Conservation (phyloP, 2,797 vertebrate genomes). For the Cetoscarus ocellatus region DNA sequence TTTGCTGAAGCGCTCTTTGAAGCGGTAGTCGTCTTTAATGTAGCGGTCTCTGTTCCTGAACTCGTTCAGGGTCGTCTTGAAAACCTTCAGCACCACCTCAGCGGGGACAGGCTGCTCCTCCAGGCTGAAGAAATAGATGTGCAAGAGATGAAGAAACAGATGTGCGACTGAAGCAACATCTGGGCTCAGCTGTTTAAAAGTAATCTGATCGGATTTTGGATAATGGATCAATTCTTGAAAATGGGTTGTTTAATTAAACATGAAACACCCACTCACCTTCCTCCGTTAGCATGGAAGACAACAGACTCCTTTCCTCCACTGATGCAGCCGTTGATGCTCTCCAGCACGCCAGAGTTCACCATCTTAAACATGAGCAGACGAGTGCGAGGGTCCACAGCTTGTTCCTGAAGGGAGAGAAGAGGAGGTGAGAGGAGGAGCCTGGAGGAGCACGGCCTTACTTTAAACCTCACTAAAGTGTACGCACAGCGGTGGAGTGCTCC, state of each 20-base stretch:
- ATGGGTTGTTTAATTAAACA: too few species aligned
- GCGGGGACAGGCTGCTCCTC: slow-evolving; percentile 88
- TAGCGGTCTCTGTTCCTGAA: slow-evolving; percentile 98
- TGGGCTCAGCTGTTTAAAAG: not conserved
- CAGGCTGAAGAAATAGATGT: slow-evolving; percentile 61
- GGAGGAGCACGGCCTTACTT: too few species aligned
- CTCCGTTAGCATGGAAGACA: slow-evolving; percentile 95
- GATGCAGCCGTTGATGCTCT: slow-evolving; percentile 96
- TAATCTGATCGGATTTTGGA: too few species aligned
- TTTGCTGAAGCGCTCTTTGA: slow-evolving; percentile 98
- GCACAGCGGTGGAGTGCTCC: slow-evolving; percentile 96
- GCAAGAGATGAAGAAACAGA: not conserved
- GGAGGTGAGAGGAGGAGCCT: too few species aligned
- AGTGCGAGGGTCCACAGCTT: slow-evolving; percentile 96
- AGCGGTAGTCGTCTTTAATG: slow-evolving; percentile 98
- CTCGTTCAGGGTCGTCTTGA: slow-evolving; percentile 98
- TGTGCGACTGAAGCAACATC: not conserved
- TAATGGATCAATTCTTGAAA: too few species aligned
- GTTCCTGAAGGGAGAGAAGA: slow-evolving; percentile 85
- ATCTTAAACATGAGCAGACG: slow-evolving; percentile 97
- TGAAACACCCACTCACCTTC: slow-evolving; percentile 87
- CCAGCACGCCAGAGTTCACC: slow-evolving; percentile 93
- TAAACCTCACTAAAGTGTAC: slow-evolving; percentile 38
- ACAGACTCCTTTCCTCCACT: slow-evolving; percentile 98
- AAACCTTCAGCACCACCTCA: slow-evolving; percentile 97